Evolutionary conservation across 2,888 invertebrate species (phyloP).

Genomic region (Zhuqinia jingwanae): DNA sequence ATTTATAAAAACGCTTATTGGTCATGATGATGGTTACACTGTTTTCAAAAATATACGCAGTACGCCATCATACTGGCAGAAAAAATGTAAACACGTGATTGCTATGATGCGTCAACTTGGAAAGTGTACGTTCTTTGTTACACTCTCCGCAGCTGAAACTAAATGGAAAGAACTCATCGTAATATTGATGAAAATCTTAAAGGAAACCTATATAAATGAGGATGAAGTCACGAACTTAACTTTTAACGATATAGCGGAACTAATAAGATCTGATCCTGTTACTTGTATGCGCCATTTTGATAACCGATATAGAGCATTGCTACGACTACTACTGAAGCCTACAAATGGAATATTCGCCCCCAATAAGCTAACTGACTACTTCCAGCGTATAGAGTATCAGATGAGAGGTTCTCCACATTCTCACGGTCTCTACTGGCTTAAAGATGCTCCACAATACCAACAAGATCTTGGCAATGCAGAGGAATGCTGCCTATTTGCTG

Average conservation of each 20-base stretch:
- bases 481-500: conserved; percentile 57
- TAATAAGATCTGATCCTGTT: conserved; percentile 49
- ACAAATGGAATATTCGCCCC: conserved; percentile 4
- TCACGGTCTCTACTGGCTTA: conserved; percentile 62
- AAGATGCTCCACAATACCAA: conserved; percentile 46
- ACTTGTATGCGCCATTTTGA: conserved; percentile 60
- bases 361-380: background rate
- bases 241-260: background rate
- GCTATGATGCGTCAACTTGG: conserved; percentile 67
- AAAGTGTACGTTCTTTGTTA: conserved; percentile 62
- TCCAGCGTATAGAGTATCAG: conserved; percentile 37
- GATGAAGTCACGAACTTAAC: conserved; percentile 15
- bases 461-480: background rate
- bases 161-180: conserved; percentile 49
- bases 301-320: conserved; percentile 11
- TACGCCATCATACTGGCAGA: conserved; percentile 63
- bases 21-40: conserved; percentile 70
- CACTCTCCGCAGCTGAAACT: conserved; percentile 64
- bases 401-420: conserved; percentile 63
- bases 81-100: conserved; percentile 40
- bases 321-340: background rate
- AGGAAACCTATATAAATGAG: conserved; percentile 20
- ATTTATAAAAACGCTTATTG: too few relatives aligned
- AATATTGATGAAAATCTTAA: conserved; percentile 7
- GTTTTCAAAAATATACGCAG: background rate